phyloP scores from a whole-genome alignment of 2,797 vertebrate genomes.

The Eutrigla gurnardus region DNA sequence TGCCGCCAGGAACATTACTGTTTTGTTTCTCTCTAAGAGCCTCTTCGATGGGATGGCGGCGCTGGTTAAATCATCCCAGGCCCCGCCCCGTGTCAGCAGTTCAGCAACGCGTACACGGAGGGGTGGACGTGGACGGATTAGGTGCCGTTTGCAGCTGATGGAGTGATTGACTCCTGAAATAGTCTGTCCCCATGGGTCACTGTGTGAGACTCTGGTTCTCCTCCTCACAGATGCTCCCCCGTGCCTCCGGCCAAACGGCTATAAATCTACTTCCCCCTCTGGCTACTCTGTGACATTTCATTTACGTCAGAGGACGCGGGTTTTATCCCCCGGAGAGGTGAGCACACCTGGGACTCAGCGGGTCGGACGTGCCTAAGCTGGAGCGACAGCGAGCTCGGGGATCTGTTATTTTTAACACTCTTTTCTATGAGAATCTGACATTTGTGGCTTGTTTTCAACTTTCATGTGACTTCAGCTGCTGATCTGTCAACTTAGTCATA shows the following conservation, averaged over 20 bases:
- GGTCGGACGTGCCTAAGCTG: constrained; percentile 26
- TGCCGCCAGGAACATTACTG: constrained; percentile 62
- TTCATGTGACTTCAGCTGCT: background rate
- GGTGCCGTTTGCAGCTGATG: constrained; percentile 36
- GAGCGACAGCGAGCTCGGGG: background rate
- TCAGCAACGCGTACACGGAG: constrained; percentile 18
- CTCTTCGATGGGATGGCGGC: constrained; percentile 21
- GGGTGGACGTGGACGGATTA: constrained; percentile 19
- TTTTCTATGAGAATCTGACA: background rate
- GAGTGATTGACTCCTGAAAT: constrained; percentile 64
- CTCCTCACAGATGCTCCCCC: constrained; percentile 38
- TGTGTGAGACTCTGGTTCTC: constrained; percentile 27
- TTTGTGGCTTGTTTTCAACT: background rate
- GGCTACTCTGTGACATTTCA: constrained; percentile 55
- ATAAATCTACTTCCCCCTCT: constrained; percentile 53
- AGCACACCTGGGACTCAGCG: constrained; percentile 52
- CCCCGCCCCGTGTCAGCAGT: constrained; percentile 26
- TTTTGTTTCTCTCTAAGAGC: constrained; percentile 40
- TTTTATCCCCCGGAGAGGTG: constrained; percentile 46
- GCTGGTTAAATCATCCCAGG: constrained; percentile 46
- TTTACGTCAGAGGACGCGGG: constrained; percentile 39
- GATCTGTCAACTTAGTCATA: background rate
- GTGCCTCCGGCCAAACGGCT: constrained; percentile 49
- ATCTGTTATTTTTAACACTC: constrained; percentile 28
- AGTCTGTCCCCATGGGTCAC: constrained; percentile 41